Base-by-base conservation (phyloP, 2,113 vertebrate species). In the Sphyrna mokarran region DNA sequence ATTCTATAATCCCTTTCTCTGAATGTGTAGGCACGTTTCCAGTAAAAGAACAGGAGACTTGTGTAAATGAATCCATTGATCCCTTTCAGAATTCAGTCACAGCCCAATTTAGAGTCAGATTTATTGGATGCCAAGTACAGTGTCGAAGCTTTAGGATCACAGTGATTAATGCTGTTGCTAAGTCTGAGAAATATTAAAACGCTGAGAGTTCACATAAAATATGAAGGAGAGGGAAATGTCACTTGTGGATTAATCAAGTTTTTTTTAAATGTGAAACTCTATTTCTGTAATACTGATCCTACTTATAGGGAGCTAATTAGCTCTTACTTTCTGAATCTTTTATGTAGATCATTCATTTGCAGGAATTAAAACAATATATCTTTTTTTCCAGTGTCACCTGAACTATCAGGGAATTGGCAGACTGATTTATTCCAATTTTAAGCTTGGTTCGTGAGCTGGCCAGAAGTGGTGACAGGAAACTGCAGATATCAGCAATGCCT, bases 1-100 rank as follows among this genome's bases (percentile, higher is more conserved):
- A 72, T 0, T 37, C 96, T 69, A 96, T 98, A 98, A 99, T 98
- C 98, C 97, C 85, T 0, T 96, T 97, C 97, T 98, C 98, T 98
- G 97, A 96, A 99, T 98, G 98, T 97, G 96, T 94, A 96, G 97
- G 96, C 99, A 99, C 97, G 97, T 97, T 97, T 96, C 96, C 95
- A 48, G 97, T 96, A 97, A 96, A 96, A 98, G 97, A 97, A 97
- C 96, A 96, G 95, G 96, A 97, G 96, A 97, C 97, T 97, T 96
- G 97, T 96, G 95, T 97, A 98, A 98, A 98, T 98, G 97, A 98
- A 98, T 98, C 97, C 97, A 98, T 98, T 98, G 98, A 98, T 98
- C 98, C 97, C 97, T 97, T 97, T 97, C 97, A 96, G 96, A 97
- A 97, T 97, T 98, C 96, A 95, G 97, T 97, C 97, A 97, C 97